Conservation (phyloP, 2,797 vertebrate species). For the Eulemur albifrons region DNA sequence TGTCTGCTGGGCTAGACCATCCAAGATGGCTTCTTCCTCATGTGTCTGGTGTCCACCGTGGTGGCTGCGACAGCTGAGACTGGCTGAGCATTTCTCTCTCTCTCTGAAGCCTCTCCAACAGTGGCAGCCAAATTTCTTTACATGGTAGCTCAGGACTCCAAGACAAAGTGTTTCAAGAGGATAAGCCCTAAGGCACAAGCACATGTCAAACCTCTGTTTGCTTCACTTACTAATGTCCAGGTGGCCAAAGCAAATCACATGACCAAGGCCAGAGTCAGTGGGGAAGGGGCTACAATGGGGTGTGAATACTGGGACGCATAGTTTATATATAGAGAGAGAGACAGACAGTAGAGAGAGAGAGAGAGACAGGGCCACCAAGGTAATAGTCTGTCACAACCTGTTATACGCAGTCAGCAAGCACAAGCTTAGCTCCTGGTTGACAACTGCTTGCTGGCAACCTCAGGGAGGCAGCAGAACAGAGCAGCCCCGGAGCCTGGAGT, state of each 20-base stretch:
- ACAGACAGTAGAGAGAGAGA: neutral
- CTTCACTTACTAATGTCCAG: rapidly evolving
- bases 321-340: neutral
- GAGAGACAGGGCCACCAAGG: neutral
- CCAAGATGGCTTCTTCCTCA: neutral
- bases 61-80: no score
- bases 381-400: no score
- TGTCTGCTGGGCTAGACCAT: neutral
- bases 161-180: neutral
- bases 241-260: neutral
- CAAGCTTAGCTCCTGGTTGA: no score
- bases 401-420: neutral
- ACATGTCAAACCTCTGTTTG: neutral
- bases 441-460: no score
- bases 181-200: rapidly evolving
- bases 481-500: neutral
- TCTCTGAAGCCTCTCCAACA: neutral
- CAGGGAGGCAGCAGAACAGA: no score
- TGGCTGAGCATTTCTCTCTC: neutral
- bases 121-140: neutral
- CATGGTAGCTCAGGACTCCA: neutral
- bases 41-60: neutral
- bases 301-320: neutral
- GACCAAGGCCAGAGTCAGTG: neutral
- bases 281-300: neutral